Evolutionary conservation across 2,113 vertebrate genomes (phyloP).

Genomic region (Megaceryle maxima): DNA sequence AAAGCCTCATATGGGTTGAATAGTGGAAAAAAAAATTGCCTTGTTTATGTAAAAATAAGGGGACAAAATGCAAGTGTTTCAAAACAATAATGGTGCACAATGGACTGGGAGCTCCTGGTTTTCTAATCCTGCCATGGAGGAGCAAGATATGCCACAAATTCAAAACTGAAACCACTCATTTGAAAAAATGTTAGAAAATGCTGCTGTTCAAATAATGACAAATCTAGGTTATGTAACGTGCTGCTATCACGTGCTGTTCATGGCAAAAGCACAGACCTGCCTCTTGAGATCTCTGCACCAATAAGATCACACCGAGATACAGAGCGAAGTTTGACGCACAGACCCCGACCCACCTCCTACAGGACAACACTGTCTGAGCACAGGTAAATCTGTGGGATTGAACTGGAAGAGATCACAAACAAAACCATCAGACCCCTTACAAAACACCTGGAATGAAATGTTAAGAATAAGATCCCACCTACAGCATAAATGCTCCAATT

Average conservation of each 20-base stretch:
- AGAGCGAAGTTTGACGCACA: neutral
- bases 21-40: neutral
- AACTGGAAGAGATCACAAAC: neutral
- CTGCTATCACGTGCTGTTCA: neutral
- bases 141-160: neutral
- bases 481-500: neutral
- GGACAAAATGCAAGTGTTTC: neutral
- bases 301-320: neutral
- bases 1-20: neutral
- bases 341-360: neutral
- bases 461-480: neutral
- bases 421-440: neutral
- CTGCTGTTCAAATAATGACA: neutral
- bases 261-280: neutral
- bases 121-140: neutral
- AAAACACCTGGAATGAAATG: neutral
- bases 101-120: neutral
- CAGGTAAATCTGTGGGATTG: neutral
- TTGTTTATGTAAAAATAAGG: neutral
- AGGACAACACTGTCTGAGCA: neutral
- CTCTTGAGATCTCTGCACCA: neutral
- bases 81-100: neutral
- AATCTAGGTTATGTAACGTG: neutral
- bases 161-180: rapidly evolving
- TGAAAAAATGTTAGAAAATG: neutral